Conservation (phyloP, 2,888 invertebrate species). For the Eupsilia transversa region DNA sequence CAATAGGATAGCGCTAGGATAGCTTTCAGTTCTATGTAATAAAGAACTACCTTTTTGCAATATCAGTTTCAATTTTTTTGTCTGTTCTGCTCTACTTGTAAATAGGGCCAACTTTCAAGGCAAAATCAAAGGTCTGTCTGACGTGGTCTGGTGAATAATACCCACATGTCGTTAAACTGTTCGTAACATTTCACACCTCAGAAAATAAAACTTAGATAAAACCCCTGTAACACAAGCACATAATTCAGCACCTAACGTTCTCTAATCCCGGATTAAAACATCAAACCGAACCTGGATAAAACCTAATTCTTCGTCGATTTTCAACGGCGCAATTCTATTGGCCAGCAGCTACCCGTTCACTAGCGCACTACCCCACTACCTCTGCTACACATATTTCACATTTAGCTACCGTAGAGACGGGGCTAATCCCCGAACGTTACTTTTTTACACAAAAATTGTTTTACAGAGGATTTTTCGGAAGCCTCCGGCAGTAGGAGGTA, state of each 20-base stretch:
- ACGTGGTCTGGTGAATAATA: too few species aligned
- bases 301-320: constrained; percentile 50
- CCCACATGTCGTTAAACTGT: not conserved
- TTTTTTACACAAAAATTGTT: constrained; percentile 58
- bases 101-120: not conserved
- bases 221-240: constrained; percentile 17
- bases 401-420: constrained; percentile 55
- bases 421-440: constrained; percentile 59
- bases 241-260: constrained; percentile 16
- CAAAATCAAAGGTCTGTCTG: not conserved
- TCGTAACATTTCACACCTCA: constrained; percentile 7
- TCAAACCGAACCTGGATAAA: constrained; percentile 48
- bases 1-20: not conserved
- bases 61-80: not conserved
- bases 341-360: constrained; percentile 28
- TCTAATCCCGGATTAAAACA: constrained; percentile 53
- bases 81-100: not conserved
- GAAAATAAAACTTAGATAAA: constrained; percentile 3
- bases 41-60: not conserved
- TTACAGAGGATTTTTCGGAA: constrained; percentile 48
- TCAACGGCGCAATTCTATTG: constrained; percentile 48
- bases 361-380: constrained; percentile 42
- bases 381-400: constrained; percentile 65
- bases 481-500: not conserved
- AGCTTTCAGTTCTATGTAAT: not conserved